Percentiles rank a stretch among this genome's conserved stretches.
Evolutionary conservation across 2,888 invertebrate genomes (phyloP).

Genomic region (Gandaritis pyraliata): DNA sequence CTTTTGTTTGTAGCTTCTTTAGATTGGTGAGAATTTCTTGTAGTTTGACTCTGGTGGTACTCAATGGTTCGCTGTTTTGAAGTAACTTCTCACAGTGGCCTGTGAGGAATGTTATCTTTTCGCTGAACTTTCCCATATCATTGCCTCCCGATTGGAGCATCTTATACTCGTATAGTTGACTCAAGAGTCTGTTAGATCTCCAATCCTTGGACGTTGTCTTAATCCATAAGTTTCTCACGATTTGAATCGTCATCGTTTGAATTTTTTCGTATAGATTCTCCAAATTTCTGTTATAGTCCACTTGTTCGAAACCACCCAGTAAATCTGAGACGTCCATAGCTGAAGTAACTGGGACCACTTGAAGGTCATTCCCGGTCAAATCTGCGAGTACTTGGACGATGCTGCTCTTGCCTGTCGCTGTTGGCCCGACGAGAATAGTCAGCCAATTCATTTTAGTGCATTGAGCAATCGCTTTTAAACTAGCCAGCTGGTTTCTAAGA

Average conservation of each 20-base stretch:
- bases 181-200: slow-evolving; percentile 61
- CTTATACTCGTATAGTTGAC: slow-evolving; percentile 63
- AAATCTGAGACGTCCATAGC: slow-evolving; percentile 98
- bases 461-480: slow-evolving; percentile 91
- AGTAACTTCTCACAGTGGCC: slow-evolving; percentile 60
- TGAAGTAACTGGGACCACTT: slow-evolving; percentile 92
- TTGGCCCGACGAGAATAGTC: slow-evolving; percentile 92
- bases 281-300: slow-evolving; percentile 89
- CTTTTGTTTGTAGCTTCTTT: slow-evolving; percentile 66
- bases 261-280: slow-evolving; percentile 87
- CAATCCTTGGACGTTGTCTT: slow-evolving; percentile 50
- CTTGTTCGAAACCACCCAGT: slow-evolving; percentile 98
- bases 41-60: slow-evolving; percentile 46
- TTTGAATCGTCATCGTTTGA: slow-evolving; percentile 80
- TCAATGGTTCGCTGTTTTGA: slow-evolving; percentile 42
- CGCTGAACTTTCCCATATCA: slow-evolving; percentile 58
- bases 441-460: slow-evolving; percentile 97
- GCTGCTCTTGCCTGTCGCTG: slow-evolving; percentile 92
- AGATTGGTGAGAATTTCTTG: slow-evolving; percentile 62
- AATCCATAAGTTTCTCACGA: slow-evolving; percentile 77
- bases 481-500: slow-evolving; percentile 85
- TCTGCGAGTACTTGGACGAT: slow-evolving; percentile 90
- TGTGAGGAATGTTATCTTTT: slow-evolving; percentile 61
- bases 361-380: slow-evolving; percentile 89
- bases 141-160: slow-evolving; percentile 50